phyloP scores from a whole-genome alignment of 2,797 vertebrate species.

The Galaxias olidus region DNA sequence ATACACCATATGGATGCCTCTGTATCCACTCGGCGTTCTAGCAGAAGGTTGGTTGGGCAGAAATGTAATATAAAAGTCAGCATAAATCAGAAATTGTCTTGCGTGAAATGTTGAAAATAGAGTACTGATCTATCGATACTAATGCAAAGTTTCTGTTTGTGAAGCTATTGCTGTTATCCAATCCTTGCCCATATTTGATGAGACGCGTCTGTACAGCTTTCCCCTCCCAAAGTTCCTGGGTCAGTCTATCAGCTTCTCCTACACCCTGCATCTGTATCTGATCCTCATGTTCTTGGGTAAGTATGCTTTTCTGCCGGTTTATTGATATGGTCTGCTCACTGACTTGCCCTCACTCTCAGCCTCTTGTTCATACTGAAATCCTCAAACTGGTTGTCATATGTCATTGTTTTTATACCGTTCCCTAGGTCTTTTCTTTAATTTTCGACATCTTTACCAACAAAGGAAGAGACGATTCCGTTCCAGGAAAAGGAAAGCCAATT shows the following conservation, averaged over 20 bases:
- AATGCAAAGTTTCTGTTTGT: conserved; percentile 3
- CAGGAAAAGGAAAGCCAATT: no score
- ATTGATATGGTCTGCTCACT: no score
- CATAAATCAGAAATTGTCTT: not conserved
- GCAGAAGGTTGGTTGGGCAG: conserved; percentile 82
- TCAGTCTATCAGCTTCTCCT: conserved; percentile 85
- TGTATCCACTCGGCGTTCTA: conserved; percentile 86
- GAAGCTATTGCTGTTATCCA: conserved; percentile 87
- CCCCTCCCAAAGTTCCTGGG: conserved; percentile 80
- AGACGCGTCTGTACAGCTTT: conserved; percentile 85
- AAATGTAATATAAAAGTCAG: not conserved
- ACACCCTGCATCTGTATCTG: conserved; percentile 86
- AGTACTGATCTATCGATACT: not conserved
- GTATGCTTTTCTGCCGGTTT: no score
- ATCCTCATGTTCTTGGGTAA: conserved; percentile 88
- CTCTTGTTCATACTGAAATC: no score
- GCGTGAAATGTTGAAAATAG: not conserved
- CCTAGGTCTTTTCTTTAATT: no score
- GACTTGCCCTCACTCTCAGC: no score
- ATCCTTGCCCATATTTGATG: conserved; percentile 88
- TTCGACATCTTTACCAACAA: no score
- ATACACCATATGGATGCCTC: conserved; percentile 88
- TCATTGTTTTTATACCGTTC: no score
- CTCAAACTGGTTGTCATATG: no score
- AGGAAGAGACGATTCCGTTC: no score